Percentiles rank a stretch among this genome's conserved stretches.
These are phyloP conservation scores for Pheosia gnoma DNA, from an alignment of 2,888 invertebrate genomes.

Conservation along the genomic window DNA sequence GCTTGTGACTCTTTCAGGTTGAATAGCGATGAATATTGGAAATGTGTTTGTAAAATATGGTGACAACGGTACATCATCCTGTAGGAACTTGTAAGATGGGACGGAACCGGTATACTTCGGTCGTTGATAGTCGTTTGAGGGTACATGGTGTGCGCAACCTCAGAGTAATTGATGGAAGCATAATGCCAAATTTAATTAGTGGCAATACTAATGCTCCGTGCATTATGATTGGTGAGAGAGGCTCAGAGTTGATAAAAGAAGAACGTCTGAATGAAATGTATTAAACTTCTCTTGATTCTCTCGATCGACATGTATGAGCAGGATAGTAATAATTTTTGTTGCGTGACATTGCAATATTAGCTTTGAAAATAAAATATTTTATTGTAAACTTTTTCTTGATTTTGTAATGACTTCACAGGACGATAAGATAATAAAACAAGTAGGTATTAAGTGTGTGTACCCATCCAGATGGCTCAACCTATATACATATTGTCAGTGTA, in stretches of 20 bases:
- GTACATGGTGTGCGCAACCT: conserved; percentile 1
- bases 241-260: conserved; percentile 3
- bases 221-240: conserved; percentile 6
- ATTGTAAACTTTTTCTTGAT: too few species aligned
- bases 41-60: conserved; percentile 1
- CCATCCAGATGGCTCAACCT: too few species aligned
- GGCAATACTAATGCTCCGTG: conserved; percentile 3
- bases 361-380: too few species aligned
- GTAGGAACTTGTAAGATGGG: conserved; percentile 7
- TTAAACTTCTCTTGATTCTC: too few species aligned
- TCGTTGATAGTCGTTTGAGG: conserved; percentile 3
- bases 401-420: too few species aligned
- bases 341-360: too few species aligned
- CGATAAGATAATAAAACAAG: too few species aligned
- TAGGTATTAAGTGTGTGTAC: too few species aligned
- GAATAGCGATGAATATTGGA: conserved; percentile 5
- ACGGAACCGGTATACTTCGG: not conserved
- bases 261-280: not conserved
- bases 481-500: too few species aligned
- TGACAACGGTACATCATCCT: not conserved
- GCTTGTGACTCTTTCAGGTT: not conserved
- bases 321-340: too few species aligned
- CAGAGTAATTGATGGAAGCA: conserved; percentile 1
- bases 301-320: too few species aligned
- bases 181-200: conserved; percentile 2